Evolutionary conservation across 2,888 invertebrate genomes (phyloP), one percentile per base, ranked within the genome.

Genomic region (Onthophagus sagittarius): DNA sequence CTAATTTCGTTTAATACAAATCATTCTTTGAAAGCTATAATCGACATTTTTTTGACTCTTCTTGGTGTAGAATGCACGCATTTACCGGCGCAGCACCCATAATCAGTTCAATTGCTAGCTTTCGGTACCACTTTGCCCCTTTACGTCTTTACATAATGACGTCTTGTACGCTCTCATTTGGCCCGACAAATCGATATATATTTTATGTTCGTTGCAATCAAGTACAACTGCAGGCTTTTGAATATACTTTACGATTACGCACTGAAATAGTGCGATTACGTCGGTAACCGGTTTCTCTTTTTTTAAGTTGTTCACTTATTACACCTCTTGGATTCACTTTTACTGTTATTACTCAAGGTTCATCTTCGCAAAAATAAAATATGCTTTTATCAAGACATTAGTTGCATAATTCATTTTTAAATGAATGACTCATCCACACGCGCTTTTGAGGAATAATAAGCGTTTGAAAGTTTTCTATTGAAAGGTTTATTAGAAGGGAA

Each of bases 91-190:
- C 70, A 64, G 73, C 69, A 15, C 70, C 75, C 23, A 70, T 53
- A 13, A 75, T 39, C 9, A 75, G 64, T 70, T 75, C 72, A 39
- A 75, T 72, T 7, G 75, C 72, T 15, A 75, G 70, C 63, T 74
- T 75, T 13, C 72, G 33, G 39, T 74, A 74, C 74, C 75, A 75
- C 32, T 75, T 75, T 2, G 3, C 23, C 23, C 2, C 23, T 23
- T 23, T 23, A 74, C 69, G 3, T 72, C 74, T 75, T 77, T 79
- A 63, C 79, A 72, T 31, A 80, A 75, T 65, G 79, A 77, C 62
- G 79, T 76, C 63, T 74, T 73, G 69, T 79, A 78, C 15, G 78
- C 63, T 63, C 64, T 71, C 71, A 62, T 75, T 63, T 75, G 71
- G 69, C 62, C 69, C 69, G 73, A 73, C 7, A 75, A 62, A 75